phyloP scores from a whole-genome alignment of 2,888 invertebrate species.

The Drosophila paranaensis region DNA sequence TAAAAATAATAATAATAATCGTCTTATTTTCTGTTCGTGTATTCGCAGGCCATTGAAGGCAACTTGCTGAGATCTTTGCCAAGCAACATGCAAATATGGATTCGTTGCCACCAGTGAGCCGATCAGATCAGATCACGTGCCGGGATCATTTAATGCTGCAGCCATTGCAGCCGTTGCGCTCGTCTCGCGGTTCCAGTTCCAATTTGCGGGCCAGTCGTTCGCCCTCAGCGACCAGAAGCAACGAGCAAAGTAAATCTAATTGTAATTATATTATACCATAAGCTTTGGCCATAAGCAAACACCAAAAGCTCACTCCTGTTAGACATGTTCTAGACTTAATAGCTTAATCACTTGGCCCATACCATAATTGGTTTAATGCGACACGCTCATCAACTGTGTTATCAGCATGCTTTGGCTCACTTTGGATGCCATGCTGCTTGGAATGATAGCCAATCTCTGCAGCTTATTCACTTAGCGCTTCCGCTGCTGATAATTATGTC shows the following conservation, averaged over 20 bases:
- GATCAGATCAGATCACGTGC: slow-evolving; percentile 39
- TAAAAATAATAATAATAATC: slow-evolving; percentile 13
- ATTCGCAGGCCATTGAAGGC: slow-evolving; percentile 61
- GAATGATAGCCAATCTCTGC: slow-evolving; percentile 28
- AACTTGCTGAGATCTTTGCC: slow-evolving; percentile 37
- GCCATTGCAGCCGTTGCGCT: slow-evolving; percentile 59
- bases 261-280: slow-evolving; percentile 12
- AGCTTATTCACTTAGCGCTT: slow-evolving; percentile 38
- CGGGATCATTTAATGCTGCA: slow-evolving; percentile 68
- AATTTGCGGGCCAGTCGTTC: slow-evolving; percentile 83
- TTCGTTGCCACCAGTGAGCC: slow-evolving; percentile 51
- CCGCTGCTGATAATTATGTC: slow-evolving; percentile 30
- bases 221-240: slow-evolving; percentile 81
- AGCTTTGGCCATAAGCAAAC: slow-evolving; percentile 18
- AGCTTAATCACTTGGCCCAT: slow-evolving; percentile 36
- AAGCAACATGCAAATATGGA: slow-evolving; percentile 72
- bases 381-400: slow-evolving; percentile 34
- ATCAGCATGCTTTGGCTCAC: slow-evolving; percentile 23
- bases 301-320: slow-evolving; percentile 15
- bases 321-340: slow-evolving; percentile 18
- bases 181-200: slow-evolving; percentile 67
- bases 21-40: slow-evolving; percentile 13
- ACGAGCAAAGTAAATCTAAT: slow-evolving; percentile 82
- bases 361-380: slow-evolving; percentile 37
- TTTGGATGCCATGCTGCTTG: slow-evolving; percentile 22